These are phyloP conservation scores for Salvator merianae DNA, from an alignment of 2,113 vertebrate genomes.

Conservation along the genomic window DNA sequence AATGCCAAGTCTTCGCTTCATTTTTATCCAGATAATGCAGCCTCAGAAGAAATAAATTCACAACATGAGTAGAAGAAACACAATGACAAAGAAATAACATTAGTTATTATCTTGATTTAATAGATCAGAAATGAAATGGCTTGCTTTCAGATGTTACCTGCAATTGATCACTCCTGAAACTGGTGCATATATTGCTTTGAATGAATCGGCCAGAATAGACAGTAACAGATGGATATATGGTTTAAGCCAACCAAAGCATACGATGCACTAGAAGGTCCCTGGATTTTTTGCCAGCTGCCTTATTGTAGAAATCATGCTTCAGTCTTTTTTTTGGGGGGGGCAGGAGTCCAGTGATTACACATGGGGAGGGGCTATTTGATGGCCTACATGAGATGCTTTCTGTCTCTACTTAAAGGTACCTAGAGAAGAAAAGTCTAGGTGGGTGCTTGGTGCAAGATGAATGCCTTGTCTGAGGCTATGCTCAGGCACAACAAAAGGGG, in stretches of 20 bases:
- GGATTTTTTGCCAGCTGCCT: conserved; percentile 50
- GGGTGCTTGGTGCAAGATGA: no score
- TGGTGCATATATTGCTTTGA: conserved; percentile 42
- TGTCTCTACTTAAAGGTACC: no score
- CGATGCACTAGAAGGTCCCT: conserved; percentile 46
- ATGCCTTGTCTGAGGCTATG: no score
- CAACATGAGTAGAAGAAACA: no score
- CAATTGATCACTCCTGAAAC: conserved; percentile 33
- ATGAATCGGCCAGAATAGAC: conserved; percentile 40
- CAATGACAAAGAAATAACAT: background rate
- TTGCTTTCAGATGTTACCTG: background rate
- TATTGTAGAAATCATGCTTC: background rate
- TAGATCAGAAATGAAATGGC: background rate
- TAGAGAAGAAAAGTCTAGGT: no score
- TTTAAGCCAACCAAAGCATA: conserved; percentile 46
- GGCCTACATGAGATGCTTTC: no score
- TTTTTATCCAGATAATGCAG: no score
- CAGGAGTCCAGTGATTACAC: no score
- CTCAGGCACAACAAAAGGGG: no score
- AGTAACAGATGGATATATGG: conserved; percentile 61
- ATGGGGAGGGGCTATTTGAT: no score
- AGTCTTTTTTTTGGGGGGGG: background rate
- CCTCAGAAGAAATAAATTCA: no score
- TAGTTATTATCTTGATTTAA: background rate
- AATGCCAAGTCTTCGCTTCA: no score